Evolutionary conservation across 2,888 invertebrate genomes (phyloP).

Genomic region (Drosophila dives): DNA sequence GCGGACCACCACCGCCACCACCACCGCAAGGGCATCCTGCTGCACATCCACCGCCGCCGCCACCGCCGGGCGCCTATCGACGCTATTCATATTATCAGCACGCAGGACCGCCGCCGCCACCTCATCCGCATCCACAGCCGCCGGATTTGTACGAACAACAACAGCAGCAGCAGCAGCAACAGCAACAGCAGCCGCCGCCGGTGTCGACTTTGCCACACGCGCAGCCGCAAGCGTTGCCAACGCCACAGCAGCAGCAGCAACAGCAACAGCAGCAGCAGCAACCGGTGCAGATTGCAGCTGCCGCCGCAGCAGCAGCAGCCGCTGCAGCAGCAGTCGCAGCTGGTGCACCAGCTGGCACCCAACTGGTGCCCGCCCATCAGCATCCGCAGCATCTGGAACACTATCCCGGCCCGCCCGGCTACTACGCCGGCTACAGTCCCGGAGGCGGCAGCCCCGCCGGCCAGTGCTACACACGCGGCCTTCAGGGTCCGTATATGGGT

Average conservation of each 20-base stretch:
- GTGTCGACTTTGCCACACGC: conserved; percentile 24
- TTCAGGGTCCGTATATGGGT: conserved; percentile 85
- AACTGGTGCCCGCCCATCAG: conserved; percentile 85
- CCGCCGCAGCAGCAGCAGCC: conserved; percentile 64
- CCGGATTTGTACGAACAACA: conserved; percentile 83
- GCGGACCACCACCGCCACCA: conserved; percentile 83
- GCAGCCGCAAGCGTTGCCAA: conserved; percentile 16
- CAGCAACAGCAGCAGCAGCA: conserved; percentile 56
- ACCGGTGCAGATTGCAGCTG: conserved; percentile 56
- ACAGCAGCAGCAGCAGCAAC: conserved; percentile 55
- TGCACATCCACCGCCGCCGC: conserved; percentile 82
- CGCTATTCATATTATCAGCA: conserved; percentile 74
- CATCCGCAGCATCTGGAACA: conserved; percentile 85
- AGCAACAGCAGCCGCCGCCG: conserved; percentile 58
- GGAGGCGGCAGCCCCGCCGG: conserved; percentile 82
- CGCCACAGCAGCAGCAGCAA: conserved; percentile 49
- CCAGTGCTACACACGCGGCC: conserved; percentile 87
- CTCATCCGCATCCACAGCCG: conserved; percentile 64
- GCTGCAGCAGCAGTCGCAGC: conserved; percentile 58
- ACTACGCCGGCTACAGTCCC: conserved; percentile 86
- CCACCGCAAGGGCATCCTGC: conserved; percentile 78
- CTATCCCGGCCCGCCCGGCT: conserved; percentile 86
- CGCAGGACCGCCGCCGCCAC: conserved; percentile 56
- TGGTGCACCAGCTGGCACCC: conserved; percentile 77
- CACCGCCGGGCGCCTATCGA: conserved; percentile 72